These are phyloP conservation scores for Hormaphis cornu DNA, from an alignment of 1,140 invertebrate genomes.

Conservation along the genomic window DNA sequence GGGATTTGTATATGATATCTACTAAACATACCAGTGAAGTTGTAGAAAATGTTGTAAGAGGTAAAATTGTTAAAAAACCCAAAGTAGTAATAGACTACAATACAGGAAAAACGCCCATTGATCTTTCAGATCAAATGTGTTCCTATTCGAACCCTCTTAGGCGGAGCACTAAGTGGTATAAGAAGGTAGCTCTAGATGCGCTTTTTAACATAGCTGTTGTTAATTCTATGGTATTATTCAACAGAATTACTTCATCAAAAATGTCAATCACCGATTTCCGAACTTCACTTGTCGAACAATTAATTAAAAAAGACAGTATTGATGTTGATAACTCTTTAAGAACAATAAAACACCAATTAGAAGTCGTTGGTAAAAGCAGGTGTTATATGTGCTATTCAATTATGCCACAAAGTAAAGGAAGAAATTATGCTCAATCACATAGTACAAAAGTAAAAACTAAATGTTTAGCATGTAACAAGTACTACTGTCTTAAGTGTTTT, in stretches of 20 bases:
- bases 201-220: conserved; percentile 3
- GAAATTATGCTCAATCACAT: not conserved
- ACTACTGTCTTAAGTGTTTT: not conserved
- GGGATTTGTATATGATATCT: conserved; percentile 37
- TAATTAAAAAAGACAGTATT: not conserved
- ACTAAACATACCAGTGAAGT: conserved; percentile 36
- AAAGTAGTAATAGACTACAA: conserved; percentile 17
- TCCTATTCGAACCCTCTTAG: not conserved
- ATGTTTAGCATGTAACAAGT: not conserved
- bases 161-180: not conserved
- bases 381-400: not conserved
- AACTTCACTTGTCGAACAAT: not conserved
- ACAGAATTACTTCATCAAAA: not conserved
- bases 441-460: not conserved
- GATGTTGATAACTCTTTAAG: not conserved
- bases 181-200: not conserved
- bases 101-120: conserved; percentile 8
- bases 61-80: conserved; percentile 34
- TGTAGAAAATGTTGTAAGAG: conserved; percentile 7
- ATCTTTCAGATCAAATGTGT: conserved; percentile 17
- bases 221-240: not conserved
- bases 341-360: not conserved
- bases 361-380: not conserved
- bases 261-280: not conserved
- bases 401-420: not conserved